Evolutionary conservation across 2,797 vertebrate species (phyloP).

Genomic region (Morus bassanus): DNA sequence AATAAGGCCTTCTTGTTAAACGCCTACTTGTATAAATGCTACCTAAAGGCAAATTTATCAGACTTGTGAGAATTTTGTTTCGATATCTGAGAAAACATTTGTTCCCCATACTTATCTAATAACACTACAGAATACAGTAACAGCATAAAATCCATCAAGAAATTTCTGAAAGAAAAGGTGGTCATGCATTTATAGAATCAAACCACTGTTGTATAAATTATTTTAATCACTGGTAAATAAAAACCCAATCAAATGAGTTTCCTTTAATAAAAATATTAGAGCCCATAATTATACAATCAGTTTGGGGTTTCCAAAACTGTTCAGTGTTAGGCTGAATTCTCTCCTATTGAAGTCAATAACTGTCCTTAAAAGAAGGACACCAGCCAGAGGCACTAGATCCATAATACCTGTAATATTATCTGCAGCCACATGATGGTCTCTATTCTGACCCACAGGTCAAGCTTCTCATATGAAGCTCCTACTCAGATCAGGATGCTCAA

Average conservation of each 20-base stretch:
- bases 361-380: not conserved
- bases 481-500: not conserved
- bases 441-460: not conserved
- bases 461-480: not conserved
- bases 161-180: not conserved
- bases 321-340: not conserved
- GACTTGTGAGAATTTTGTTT: not conserved
- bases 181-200: not conserved
- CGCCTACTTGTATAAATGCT: not conserved
- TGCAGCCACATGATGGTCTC: not conserved
- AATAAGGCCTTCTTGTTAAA: not conserved
- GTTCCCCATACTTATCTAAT: not conserved
- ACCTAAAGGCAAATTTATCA: not conserved
- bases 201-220: not conserved
- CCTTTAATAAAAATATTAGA: not conserved
- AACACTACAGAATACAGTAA: not conserved
- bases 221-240: not conserved
- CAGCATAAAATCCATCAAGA: not conserved
- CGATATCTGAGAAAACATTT: not conserved
- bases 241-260: not conserved
- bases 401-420: not conserved
- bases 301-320: not conserved
- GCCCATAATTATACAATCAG: not conserved
- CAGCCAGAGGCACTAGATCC: not conserved
- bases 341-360: not conserved